Percentiles rank a stretch among this genome's conserved stretches.
Conservation (phyloP, 2,797 vertebrate genomes). For the Neomorphus geoffroyi region DNA sequence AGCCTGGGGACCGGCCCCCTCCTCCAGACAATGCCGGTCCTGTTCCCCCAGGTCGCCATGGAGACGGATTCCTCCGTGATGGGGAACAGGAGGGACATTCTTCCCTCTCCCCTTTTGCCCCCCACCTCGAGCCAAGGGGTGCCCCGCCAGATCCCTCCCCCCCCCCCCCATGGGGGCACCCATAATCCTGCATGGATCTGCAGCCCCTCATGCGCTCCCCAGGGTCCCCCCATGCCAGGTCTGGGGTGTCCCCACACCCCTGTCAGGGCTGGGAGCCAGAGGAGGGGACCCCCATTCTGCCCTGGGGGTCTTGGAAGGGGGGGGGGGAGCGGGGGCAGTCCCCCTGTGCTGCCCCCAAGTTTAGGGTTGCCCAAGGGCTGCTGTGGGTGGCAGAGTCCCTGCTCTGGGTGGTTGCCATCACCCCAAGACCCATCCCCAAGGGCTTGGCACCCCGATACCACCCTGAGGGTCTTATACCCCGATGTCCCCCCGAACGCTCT, state of each 20-base stretch:
- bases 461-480: background rate
- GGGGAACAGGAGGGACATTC: slow-evolving; percentile 38
- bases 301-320: background rate
- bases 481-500: too few relatives aligned
- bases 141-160: background rate
- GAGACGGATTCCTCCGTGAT: slow-evolving; percentile 71
- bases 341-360: background rate
- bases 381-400: background rate
- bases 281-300: background rate
- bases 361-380: background rate
- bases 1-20: slow-evolving; percentile 8
- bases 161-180: background rate
- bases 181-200: background rate
- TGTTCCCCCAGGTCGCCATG: slow-evolving; percentile 65
- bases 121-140: too few relatives aligned
- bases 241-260: background rate
- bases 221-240: too few relatives aligned
- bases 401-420: background rate
- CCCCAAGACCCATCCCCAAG: background rate
- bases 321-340: too few relatives aligned
- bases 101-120: background rate
- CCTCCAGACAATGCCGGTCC: slow-evolving; percentile 9
- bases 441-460: too few relatives aligned
- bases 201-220: background rate
- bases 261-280: background rate